A percentile compares a stretch with the other conserved stretches of the same genome.
Evolutionary conservation across 2,888 invertebrate genomes (phyloP).

Genomic region (Resseliella maxima): DNA sequence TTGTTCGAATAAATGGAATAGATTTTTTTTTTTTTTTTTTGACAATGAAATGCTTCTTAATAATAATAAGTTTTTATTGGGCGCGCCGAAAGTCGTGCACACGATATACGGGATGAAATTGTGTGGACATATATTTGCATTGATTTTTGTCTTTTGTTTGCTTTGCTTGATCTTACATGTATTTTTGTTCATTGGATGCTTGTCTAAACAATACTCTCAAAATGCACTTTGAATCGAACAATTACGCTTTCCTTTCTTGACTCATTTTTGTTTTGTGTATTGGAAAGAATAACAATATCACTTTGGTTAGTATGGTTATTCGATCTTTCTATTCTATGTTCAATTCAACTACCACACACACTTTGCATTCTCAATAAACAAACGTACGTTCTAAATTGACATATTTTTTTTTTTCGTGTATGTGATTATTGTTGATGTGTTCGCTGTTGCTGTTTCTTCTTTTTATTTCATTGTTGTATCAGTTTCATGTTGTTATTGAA

Average conservation of each 20-base stretch:
- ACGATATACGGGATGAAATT: not conserved
- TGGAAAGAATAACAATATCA: not conserved
- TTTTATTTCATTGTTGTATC: too few species aligned
- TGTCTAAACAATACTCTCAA: not conserved
- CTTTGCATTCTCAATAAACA: constrained; percentile 24
- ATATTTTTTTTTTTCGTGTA: not conserved
- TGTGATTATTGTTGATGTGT: too few species aligned
- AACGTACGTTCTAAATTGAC: not conserved
- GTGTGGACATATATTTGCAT: not conserved
- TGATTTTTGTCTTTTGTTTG: not conserved
- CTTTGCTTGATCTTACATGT: not conserved
- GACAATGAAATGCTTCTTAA: not conserved
- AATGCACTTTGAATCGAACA: constrained; percentile 33
- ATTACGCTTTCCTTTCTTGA: not conserved
- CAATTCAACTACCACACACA: not conserved
- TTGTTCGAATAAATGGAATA: too few species aligned
- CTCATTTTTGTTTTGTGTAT: not conserved
- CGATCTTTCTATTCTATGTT: not conserved
- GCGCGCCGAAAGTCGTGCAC: not conserved
- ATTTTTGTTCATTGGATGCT: not conserved
- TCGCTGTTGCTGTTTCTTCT: too few species aligned
- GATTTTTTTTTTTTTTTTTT: not conserved
- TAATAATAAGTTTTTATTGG: too few species aligned
- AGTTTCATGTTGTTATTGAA: too few species aligned
- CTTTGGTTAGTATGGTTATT: constrained; percentile 8